Conservation (phyloP, 2,888 invertebrate genomes). For the Zygothrica quintamaculata region DNA sequence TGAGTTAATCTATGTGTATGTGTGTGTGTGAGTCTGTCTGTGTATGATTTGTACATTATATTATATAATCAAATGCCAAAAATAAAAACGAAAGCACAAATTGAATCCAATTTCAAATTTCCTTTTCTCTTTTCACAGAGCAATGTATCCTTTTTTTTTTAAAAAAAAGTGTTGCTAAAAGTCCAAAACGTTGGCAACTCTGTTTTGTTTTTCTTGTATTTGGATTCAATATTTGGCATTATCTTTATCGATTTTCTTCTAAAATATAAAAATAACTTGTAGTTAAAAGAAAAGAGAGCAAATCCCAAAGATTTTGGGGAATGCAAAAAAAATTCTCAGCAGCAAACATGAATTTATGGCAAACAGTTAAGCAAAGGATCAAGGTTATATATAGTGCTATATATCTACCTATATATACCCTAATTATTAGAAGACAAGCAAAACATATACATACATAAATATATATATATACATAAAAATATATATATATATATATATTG, state of each 20-base stretch:
- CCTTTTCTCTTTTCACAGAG: no score
- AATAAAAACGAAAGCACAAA: conserved; percentile 23
- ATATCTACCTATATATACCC: conserved; percentile 11
- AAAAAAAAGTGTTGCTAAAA: no score
- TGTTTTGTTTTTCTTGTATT: not conserved
- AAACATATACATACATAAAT: not conserved
- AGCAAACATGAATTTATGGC: conserved; percentile 46
- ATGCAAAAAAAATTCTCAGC: conserved; percentile 26
- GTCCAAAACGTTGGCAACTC: conserved; percentile 11
- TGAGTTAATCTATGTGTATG: no score
- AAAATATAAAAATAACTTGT: conserved; percentile 45
- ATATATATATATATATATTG: conserved; percentile 4
- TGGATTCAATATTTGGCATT: conserved; percentile 21
- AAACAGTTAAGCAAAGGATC: conserved; percentile 10
- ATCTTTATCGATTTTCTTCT: conserved; percentile 48
- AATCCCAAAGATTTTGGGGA: not conserved
- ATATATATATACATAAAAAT: conserved; percentile 17
- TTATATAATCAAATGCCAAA: conserved; percentile 35
- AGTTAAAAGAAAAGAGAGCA: conserved; percentile 37
- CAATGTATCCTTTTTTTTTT: no score
- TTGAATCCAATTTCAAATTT: conserved; percentile 4
- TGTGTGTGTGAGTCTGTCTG: conserved; percentile 8
- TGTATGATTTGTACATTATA: conserved; percentile 60
- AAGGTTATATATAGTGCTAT: conserved; percentile 13
- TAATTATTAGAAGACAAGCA: not conserved